These are phyloP conservation scores for Hipparchia sbordonii DNA, from an alignment of 2,888 invertebrate species.

Conservation along the genomic window DNA sequence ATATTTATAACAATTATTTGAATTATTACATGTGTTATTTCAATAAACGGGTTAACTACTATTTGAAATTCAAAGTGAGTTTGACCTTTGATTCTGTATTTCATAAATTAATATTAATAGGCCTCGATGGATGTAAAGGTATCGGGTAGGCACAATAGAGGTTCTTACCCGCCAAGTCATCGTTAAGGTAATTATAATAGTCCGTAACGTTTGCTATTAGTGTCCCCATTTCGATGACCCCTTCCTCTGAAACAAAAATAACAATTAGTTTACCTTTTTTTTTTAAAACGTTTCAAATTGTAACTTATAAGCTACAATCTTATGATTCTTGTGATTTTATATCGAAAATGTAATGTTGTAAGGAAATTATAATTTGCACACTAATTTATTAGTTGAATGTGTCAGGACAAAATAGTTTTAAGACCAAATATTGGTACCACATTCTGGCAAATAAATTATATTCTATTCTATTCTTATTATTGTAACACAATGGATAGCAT, in stretches of 20 bases:
- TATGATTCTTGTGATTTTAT: too few species aligned
- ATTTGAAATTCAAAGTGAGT: constrained; percentile 19
- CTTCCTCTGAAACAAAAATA: constrained; percentile 27
- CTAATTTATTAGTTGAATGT: too few species aligned
- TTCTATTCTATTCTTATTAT: too few species aligned
- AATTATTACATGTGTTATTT: background rate
- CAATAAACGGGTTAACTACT: constrained; percentile 5
- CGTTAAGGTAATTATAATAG: constrained; percentile 68
- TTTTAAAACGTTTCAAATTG: background rate
- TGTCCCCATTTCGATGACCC: constrained; percentile 58
- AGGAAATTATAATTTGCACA: too few species aligned
- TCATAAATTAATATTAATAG: constrained; percentile 23
- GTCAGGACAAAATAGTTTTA: too few species aligned
- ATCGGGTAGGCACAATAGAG: constrained; percentile 5
- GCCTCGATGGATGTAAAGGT: background rate
- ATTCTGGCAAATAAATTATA: too few species aligned
- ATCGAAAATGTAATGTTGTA: too few species aligned
- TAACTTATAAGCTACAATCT: too few species aligned
- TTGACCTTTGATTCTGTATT: constrained; percentile 14
- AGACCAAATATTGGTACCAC: too few species aligned
- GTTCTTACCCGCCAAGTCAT: constrained; percentile 68
- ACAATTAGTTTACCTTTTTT: background rate
- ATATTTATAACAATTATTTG: constrained; percentile 3
- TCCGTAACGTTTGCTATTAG: constrained; percentile 63
- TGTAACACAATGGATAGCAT: too few species aligned